Conservation (phyloP, 2,113 vertebrate genomes). For the Otus sunia region DNA sequence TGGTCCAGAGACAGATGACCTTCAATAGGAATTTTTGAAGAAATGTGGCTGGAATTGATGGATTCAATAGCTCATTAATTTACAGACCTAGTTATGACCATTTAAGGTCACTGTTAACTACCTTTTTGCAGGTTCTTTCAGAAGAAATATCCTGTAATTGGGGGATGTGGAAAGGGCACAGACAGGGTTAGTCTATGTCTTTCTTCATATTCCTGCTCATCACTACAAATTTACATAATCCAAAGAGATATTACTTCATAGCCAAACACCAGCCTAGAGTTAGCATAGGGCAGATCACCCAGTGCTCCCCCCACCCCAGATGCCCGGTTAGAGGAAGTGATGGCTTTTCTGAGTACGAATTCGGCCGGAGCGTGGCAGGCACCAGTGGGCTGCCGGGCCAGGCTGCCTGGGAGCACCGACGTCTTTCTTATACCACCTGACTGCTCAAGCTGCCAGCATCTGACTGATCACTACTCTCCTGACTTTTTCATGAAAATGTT, state of each 20-base stretch:
- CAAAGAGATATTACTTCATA: not conserved
- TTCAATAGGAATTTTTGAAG: not conserved
- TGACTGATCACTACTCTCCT: not conserved
- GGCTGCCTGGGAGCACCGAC: rapidly evolving
- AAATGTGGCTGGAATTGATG: not conserved
- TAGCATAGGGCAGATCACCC: not conserved
- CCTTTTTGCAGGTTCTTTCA: not conserved
- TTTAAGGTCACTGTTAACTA: not conserved
- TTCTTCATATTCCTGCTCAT: not conserved
- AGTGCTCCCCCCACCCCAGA: not conserved
- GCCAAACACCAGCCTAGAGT: not conserved
- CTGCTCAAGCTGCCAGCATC: not conserved
- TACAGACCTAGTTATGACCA: not conserved
- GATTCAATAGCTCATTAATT: not conserved
- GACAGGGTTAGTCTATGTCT: not conserved
- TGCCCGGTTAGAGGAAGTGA: rapidly evolving
- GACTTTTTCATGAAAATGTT: not conserved
- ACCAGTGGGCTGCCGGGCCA: not conserved
- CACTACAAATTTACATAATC: not conserved
- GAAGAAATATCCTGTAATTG: not conserved
- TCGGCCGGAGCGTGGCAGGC: not conserved
- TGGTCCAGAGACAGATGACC: not conserved
- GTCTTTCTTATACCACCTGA: rapidly evolving
- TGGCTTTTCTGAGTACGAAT: not conserved
- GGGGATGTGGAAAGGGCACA: not conserved